phyloP scores from a whole-genome alignment of 2,113 vertebrate species.

The Trogon surrucura region DNA sequence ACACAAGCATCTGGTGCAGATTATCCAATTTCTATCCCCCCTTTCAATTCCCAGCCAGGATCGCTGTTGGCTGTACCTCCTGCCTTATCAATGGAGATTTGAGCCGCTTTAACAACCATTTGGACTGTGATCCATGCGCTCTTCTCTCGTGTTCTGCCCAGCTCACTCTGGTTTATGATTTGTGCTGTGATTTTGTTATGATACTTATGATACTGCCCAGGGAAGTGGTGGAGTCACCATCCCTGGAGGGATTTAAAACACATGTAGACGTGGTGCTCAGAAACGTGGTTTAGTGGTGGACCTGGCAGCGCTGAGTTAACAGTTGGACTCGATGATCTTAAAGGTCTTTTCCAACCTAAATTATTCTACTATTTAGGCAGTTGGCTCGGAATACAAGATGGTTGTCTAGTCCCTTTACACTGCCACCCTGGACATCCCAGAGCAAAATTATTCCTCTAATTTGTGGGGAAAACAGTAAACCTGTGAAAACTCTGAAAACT shows the following conservation, averaged over 20 bases:
- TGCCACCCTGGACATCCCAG: neutral
- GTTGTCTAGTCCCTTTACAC: neutral
- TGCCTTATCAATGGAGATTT: neutral
- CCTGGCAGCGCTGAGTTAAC: no score
- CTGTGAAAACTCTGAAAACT: neutral
- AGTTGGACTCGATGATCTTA: no score
- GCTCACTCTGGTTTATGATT: neutral
- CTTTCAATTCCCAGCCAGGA: neutral
- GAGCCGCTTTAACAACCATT: neutral
- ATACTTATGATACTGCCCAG: no score
- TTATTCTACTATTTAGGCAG: neutral
- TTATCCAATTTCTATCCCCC: constrained; percentile 24
- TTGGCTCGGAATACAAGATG: neutral
- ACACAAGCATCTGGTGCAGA: constrained; percentile 40
- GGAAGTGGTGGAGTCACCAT: no score
- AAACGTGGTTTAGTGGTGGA: no score
- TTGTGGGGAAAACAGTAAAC: neutral
- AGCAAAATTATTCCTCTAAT: neutral
- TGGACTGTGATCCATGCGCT: neutral
- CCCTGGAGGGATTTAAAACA: no score
- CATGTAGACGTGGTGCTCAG: no score
- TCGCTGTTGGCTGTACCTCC: neutral
- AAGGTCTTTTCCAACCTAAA: no score
- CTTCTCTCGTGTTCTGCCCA: neutral
- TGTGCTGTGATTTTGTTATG: no score